phyloP scores from a whole-genome alignment of 1,140 invertebrate genomes.

The Venturia canescens region DNA sequence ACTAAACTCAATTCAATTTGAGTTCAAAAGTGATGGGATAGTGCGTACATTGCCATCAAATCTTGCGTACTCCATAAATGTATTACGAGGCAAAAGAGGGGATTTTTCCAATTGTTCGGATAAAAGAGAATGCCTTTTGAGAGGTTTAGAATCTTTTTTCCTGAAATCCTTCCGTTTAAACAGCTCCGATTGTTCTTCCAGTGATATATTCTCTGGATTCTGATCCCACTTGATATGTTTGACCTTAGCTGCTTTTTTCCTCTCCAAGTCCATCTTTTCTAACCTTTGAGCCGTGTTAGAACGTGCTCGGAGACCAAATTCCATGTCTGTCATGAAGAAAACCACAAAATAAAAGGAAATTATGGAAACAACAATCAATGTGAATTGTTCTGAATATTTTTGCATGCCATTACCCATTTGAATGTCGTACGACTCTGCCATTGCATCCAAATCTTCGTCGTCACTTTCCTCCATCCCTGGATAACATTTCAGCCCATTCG shows the following conservation, averaged over 20 bases:
- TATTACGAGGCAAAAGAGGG: constrained; percentile 86
- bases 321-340: constrained; percentile 71
- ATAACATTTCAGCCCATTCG: constrained; percentile 81
- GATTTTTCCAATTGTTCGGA: constrained; percentile 86
- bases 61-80: constrained; percentile 92
- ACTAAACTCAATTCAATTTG: too few relatives aligned
- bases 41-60: constrained; percentile 84
- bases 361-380: neutral
- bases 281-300: constrained; percentile 94
- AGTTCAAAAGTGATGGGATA: neutral
- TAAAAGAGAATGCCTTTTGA: constrained; percentile 80
- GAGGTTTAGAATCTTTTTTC: constrained; percentile 75
- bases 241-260: constrained; percentile 87
- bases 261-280: constrained; percentile 92
- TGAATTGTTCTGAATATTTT: neutral
- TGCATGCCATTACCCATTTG: constrained; percentile 78
- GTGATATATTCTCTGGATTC: constrained; percentile 73
- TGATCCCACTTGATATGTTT: constrained; percentile 88
- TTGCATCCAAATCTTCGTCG: constrained; percentile 82
- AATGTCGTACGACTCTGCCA: constrained; percentile 83
- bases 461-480: constrained; percentile 87
- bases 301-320: constrained; percentile 81
- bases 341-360: constrained; percentile 31
- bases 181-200: constrained; percentile 82
- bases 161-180: constrained; percentile 79